Evolutionary conservation across 2,888 invertebrate genomes (phyloP), one percentile per base, ranked within the genome.

Genomic region (Nymphalis urticae): DNA sequence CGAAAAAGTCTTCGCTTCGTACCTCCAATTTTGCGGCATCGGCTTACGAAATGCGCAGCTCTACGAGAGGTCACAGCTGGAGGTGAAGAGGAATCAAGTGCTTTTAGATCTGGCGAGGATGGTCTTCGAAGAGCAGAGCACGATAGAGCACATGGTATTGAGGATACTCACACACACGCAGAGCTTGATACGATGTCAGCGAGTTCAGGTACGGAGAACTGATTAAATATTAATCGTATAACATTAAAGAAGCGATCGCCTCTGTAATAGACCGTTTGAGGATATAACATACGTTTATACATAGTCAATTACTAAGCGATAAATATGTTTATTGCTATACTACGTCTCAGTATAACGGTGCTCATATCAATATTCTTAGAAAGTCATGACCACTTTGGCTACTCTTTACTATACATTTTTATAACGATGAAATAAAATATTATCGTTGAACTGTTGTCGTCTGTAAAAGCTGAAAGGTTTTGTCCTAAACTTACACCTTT

Each of bases 121-220:
- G 96, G 97, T 98, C 80, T 98, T 98, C 85, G 98, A 98, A 85
- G 98, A 98, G 89, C 98, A 98, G 89, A 97, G 97, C 89, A 98
- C 98, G 80, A 97, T 98, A 80, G 98, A 98, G 84, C 97, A 97
- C 89, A 97, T 98, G 94, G 97, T 98, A 71, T 95, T 97, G 80
- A 95, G 98, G 90, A 98, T 98, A 90, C 93, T 98, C 83, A 96
- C 97, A 69, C 98, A 98, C 88, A 98, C 98, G 77, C 97, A 98
- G 90, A 97, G 97, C 79, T 94, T 98, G 75, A 97, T 98, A 78
- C 96, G 98, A 88, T 98, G 98, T 93, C 97, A 98, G 88, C 94
- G 98, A 82, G 98, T 98, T 77, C 98, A 98, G 95, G 97, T 97
- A 82, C 19, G 58, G 8, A n/a, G 2, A 51, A 51, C 21, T 21